Conservation (phyloP, 1,140 invertebrate genomes). For the Meloidogyne hapla region DNA sequence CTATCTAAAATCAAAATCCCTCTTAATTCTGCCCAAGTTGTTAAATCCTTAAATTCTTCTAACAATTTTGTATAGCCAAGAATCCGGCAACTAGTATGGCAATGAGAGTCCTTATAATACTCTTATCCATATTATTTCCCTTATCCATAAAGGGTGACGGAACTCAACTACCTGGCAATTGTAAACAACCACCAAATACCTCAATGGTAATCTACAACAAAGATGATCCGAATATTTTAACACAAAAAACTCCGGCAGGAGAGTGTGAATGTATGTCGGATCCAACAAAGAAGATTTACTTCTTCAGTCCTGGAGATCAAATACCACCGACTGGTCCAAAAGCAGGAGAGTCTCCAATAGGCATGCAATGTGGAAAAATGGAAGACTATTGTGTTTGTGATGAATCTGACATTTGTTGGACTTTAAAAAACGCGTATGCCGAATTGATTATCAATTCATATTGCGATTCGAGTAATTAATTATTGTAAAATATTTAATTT, state of each 20-base stretch:
- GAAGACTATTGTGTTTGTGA: conserved; percentile 18
- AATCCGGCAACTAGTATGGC: neutral
- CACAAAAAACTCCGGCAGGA: neutral
- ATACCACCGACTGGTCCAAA: neutral
- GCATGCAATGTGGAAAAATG: neutral
- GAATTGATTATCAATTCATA: conserved; percentile 10
- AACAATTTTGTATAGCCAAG: neutral
- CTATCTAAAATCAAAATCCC: neutral
- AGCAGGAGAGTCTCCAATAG: conserved; percentile 4
- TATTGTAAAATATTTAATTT: neutral
- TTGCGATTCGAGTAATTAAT: neutral
- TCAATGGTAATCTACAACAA: conserved; percentile 4
- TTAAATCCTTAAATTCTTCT: neutral
- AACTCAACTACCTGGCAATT: neutral
- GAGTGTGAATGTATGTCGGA: conserved; percentile 7
- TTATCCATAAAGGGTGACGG: neutral
- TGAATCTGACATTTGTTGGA: conserved; percentile 5
- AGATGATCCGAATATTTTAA: neutral
- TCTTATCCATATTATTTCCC: neutral
- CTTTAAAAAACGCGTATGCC: neutral
- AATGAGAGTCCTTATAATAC: neutral
- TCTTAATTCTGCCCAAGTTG: neutral
- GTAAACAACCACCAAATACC: conserved; percentile 4
- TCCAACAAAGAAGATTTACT: neutral
- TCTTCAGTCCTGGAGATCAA: neutral